Evolutionary conservation across 2,797 vertebrate genomes (phyloP).

Genomic region (Triplophysa yarkandensis): DNA sequence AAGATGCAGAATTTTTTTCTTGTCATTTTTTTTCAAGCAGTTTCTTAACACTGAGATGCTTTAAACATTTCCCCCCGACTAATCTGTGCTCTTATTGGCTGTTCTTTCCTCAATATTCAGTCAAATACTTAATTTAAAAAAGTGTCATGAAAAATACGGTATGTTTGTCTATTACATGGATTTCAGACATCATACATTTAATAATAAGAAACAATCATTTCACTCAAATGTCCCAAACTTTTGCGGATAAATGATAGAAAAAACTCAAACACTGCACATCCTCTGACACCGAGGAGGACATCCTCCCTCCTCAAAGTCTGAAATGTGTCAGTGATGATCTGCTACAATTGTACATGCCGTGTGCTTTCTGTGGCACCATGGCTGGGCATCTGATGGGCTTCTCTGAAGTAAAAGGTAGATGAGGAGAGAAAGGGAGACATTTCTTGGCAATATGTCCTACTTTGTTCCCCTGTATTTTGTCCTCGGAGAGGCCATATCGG

Average conservation of each 20-base stretch:
- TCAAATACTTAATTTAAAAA: too few species aligned
- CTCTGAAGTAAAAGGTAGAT: conserved; percentile 14
- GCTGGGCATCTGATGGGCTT: conserved; percentile 24
- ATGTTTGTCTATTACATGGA: too few species aligned
- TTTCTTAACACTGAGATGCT: too few species aligned
- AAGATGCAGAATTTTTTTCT: too few species aligned
- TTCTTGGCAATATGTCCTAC: neutral
- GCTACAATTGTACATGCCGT: conserved; percentile 4
- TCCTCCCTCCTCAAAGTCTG: conserved; percentile 29
- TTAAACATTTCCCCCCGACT: too few species aligned
- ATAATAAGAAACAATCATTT: too few species aligned
- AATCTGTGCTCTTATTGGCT: too few species aligned
- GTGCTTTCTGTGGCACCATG: conserved; percentile 19
- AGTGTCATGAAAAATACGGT: too few species aligned
- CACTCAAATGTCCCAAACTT: neutral
- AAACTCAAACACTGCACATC: conserved; percentile 2
- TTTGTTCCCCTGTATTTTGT: neutral
- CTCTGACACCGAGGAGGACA: conserved; percentile 11
- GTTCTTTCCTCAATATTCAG: too few species aligned
- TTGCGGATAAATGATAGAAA: neutral
- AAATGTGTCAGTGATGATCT: conserved; percentile 39
- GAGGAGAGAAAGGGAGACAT: neutral
- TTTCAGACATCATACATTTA: too few species aligned
- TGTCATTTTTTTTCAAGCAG: too few species aligned
- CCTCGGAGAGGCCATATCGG: conserved; percentile 7